phyloP scores from a whole-genome alignment of 2,888 invertebrate genomes.

The Dynastes hyllus region DNA sequence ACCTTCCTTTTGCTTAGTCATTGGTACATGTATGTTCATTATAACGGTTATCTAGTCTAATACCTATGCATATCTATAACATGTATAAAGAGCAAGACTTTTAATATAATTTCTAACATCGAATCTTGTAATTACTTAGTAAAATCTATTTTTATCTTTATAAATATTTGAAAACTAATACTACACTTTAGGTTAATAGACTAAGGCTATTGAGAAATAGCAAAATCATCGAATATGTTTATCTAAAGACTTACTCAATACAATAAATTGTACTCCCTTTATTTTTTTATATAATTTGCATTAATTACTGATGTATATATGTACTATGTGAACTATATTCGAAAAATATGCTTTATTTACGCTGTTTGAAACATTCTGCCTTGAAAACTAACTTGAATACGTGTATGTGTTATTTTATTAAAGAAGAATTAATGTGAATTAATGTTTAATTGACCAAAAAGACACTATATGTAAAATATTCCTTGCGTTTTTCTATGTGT shows the following conservation, averaged over 20 bases:
- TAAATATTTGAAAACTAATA: no score
- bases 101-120: neutral
- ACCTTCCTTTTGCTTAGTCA: no score
- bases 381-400: neutral
- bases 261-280: no score
- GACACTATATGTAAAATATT: conserved; percentile 2
- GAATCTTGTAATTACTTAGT: neutral
- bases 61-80: neutral
- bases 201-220: no score
- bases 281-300: no score
- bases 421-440: neutral
- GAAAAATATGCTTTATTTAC: neutral
- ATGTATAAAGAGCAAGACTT: conserved; percentile 7
- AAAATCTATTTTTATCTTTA: no score
- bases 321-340: neutral
- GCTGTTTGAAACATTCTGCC: conserved; percentile 6
- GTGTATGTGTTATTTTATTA: neutral
- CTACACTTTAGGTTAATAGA: no score
- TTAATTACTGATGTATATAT: no score
- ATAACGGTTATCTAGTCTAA: conserved; percentile 30
- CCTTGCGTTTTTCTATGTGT: neutral
- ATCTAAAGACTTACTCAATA: no score
- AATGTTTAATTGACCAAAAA: conserved; percentile 21
- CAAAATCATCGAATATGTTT: no score
- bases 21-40: neutral